These are phyloP conservation scores for Acipenser ruthenus DNA, from an alignment of 2,797 vertebrate genomes.

Conservation along the genomic window DNA sequence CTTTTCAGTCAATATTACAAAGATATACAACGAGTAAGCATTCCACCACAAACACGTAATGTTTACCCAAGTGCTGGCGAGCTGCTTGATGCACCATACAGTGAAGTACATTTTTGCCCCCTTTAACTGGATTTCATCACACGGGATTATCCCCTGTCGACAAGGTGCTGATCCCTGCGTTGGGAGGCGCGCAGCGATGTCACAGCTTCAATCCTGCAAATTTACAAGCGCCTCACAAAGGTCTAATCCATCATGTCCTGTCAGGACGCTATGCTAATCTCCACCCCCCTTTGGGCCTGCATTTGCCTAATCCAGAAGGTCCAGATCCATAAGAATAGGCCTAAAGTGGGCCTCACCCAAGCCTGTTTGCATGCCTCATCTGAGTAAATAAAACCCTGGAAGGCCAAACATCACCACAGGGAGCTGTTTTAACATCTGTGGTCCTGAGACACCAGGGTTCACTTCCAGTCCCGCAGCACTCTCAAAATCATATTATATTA, in stretches of 20 bases:
- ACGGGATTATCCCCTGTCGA: constrained; percentile 69
- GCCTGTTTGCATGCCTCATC: constrained; percentile 67
- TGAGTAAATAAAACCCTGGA: constrained; percentile 67
- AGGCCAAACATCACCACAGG: constrained; percentile 37
- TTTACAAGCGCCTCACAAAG: constrained; percentile 52
- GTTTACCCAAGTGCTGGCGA: neutral
- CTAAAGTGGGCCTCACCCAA: constrained; percentile 44
- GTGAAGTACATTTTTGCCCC: constrained; percentile 19
- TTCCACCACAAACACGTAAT: too few relatives aligned
- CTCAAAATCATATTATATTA: neutral
- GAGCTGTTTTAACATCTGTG: neutral
- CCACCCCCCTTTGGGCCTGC: constrained; percentile 42
- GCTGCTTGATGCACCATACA: neutral
- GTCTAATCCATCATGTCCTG: constrained; percentile 68
- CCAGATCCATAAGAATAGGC: constrained; percentile 55
- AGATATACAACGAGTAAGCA: too few relatives aligned
- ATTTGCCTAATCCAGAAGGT: constrained; percentile 76
- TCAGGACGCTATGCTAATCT: constrained; percentile 56
- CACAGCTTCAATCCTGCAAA: constrained; percentile 44
- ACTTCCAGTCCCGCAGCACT: constrained; percentile 30
- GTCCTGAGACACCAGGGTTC: constrained; percentile 14
- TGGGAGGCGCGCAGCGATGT: constrained; percentile 41
- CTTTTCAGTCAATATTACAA: too few relatives aligned
- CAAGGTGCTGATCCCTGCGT: constrained; percentile 60
- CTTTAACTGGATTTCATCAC: constrained; percentile 46